phyloP scores from a whole-genome alignment of 2,113 vertebrate species.

The Cranoglanis bouderius region DNA sequence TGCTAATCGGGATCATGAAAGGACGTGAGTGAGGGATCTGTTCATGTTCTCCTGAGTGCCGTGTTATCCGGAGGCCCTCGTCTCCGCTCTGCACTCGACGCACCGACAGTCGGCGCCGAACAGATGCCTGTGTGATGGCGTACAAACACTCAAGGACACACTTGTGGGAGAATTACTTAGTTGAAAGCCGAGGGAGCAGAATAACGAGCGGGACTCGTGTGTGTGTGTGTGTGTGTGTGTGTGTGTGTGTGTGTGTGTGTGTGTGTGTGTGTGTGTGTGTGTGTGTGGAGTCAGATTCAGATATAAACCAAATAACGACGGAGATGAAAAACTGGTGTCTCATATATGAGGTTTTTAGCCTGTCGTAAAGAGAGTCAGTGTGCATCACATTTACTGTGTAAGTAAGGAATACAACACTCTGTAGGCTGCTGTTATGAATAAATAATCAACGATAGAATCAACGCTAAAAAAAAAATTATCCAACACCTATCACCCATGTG shows the following conservation, averaged over 20 bases:
- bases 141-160: neutral
- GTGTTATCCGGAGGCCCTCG: neutral
- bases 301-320: conserved; percentile 36
- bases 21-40: conserved; percentile 36
- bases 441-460: neutral
- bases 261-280: no score
- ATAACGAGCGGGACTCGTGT: neutral
- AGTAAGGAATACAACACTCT: neutral
- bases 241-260: neutral
- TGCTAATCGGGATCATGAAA: conserved; percentile 33
- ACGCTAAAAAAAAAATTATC: no score
- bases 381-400: neutral
- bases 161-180: conserved; percentile 14
- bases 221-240: conserved; percentile 6
- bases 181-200: neutral
- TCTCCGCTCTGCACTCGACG: conserved; percentile 21
- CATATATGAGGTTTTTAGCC: neutral
- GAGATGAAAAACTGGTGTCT: neutral
- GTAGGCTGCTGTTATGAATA: neutral
- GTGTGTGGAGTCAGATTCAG: neutral
- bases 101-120: neutral
- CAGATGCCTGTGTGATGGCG: conserved; percentile 2
- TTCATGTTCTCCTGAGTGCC: conserved; percentile 41
- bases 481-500: no score
- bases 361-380: neutral